phyloP scores from a whole-genome alignment of 2,797 vertebrate genomes.

The Syndactyla subalaris region DNA sequence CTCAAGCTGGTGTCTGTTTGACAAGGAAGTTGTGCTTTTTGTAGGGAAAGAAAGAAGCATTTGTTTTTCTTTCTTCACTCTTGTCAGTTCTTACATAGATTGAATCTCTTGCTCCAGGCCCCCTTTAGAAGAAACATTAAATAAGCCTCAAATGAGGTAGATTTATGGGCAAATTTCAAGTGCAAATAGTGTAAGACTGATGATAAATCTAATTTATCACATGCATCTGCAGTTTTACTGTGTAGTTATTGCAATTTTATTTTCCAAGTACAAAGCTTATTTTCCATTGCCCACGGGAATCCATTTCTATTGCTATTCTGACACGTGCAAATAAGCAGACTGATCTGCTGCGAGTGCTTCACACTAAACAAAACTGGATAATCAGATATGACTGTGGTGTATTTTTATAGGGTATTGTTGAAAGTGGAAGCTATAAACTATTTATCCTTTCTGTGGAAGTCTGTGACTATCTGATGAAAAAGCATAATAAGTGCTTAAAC shows the following conservation, averaged over 20 bases:
- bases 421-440: conserved; percentile 62
- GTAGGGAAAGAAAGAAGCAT: neutral
- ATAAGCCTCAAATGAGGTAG: conserved; percentile 6
- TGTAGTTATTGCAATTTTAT: conserved; percentile 10
- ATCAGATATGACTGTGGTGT: conserved; percentile 39
- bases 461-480: conserved; percentile 19
- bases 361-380: neutral
- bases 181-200: neutral
- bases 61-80: conserved; percentile 9
- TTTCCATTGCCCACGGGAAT: neutral
- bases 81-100: neutral
- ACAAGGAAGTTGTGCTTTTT: neutral
- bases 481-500: conserved; percentile 42
- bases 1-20: neutral
- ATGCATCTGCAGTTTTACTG: conserved; percentile 10
- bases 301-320: conserved; percentile 24
- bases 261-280: conserved; percentile 29
- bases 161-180: conserved; percentile 36
- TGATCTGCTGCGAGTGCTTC: neutral
- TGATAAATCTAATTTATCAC: conserved; percentile 24
- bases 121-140: conserved; percentile 15
- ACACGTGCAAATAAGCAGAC: neutral
- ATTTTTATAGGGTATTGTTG: conserved; percentile 52
- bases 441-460: conserved; percentile 25
- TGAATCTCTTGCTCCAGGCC: neutral